Evolutionary conservation across 2,797 vertebrate genomes (phyloP).

Genomic region (Muraenolepis orangiensis): DNA sequence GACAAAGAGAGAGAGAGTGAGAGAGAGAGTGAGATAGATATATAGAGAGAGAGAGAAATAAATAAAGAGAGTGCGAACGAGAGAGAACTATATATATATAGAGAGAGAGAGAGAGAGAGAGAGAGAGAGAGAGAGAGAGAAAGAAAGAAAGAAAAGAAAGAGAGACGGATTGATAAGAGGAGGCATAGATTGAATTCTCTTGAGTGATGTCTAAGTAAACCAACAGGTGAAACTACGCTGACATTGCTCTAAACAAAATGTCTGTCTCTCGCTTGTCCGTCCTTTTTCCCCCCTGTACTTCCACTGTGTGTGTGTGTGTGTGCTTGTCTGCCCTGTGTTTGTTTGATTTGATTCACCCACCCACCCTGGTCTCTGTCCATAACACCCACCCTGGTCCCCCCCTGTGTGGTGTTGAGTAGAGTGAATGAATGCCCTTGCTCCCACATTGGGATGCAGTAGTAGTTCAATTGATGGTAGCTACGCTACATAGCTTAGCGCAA

Average conservation of each 20-base stretch:
- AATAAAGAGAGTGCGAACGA: too few species aligned
- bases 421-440: constrained; percentile 40
- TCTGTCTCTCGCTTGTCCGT: constrained; percentile 58
- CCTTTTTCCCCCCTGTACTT: constrained; percentile 48
- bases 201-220: neutral
- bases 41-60: too few species aligned
- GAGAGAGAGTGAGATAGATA: too few species aligned
- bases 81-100: too few species aligned
- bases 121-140: too few species aligned
- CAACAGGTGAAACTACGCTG: constrained; percentile 3
- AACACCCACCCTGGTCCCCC: constrained; percentile 37
- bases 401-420: constrained; percentile 60
- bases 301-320: too few species aligned
- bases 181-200: too few species aligned
- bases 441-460: neutral
- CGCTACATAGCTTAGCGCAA: constrained; percentile 3
- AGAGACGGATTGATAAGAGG: too few species aligned
- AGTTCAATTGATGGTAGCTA: neutral
- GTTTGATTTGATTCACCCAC: constrained; percentile 39
- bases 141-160: too few species aligned
- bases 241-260: constrained; percentile 33
- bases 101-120: too few species aligned
- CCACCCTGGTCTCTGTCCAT: constrained; percentile 20
- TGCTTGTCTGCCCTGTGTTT: constrained; percentile 55
- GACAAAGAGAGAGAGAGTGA: too few species aligned